These are phyloP conservation scores for Eilema griseolum DNA, from an alignment of 2,888 invertebrate species.

Conservation along the genomic window DNA sequence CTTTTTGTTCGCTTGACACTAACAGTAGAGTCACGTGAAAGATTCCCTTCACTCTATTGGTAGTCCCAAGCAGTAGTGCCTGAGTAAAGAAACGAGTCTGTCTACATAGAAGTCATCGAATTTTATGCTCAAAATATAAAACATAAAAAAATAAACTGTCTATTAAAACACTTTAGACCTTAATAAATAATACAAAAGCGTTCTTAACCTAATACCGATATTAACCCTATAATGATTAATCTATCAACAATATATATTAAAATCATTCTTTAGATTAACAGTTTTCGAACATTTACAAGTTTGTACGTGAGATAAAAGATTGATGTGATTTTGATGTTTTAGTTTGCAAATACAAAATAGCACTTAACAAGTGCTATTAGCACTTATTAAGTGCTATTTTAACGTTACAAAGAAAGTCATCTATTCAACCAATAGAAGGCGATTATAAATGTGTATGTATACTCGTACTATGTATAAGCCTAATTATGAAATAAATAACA, in stretches of 20 bases:
- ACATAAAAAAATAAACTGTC: slow-evolving; percentile 30
- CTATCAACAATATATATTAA: slow-evolving; percentile 48
- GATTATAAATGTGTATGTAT: background rate
- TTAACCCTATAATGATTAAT: slow-evolving; percentile 45
- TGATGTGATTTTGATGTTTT: slow-evolving; percentile 17
- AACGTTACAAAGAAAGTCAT: too few relatives aligned
- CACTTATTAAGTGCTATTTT: too few relatives aligned
- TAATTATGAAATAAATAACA: too few relatives aligned
- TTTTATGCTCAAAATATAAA: slow-evolving; percentile 15
- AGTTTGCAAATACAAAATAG: background rate
- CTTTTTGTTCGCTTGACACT: too few relatives aligned
- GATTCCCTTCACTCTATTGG: too few relatives aligned
- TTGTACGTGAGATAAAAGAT: slow-evolving; percentile 26
- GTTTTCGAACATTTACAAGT: slow-evolving; percentile 39
- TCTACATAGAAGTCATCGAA: background rate
- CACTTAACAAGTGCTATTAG: background rate
- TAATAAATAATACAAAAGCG: slow-evolving; percentile 46
- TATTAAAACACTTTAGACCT: slow-evolving; percentile 21
- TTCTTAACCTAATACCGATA: slow-evolving; percentile 48
- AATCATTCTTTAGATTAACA: slow-evolving; percentile 43
- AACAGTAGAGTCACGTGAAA: too few relatives aligned
- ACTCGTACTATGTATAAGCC: too few relatives aligned
- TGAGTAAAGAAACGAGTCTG: too few relatives aligned
- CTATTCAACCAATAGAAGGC: background rate
- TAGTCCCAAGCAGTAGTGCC: too few relatives aligned